Base-by-base conservation (phyloP, 1,140 invertebrate genomes). In the Orchesella cincta region DNA sequence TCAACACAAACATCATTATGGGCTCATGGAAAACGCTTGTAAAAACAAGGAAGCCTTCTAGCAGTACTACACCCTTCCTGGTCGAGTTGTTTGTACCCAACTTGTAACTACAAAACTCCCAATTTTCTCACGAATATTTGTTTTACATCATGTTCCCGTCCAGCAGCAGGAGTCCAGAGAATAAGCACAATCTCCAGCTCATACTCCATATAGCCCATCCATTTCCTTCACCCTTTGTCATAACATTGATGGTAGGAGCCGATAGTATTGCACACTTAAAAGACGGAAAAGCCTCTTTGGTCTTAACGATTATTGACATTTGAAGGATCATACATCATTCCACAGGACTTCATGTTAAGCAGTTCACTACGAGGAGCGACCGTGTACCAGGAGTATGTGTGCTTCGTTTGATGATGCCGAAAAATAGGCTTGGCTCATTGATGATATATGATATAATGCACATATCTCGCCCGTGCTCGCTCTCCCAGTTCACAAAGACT, bases 221-320 rank as follows among this genome's bases (percentile, higher is more conserved):
- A 31, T 29, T 31, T 14, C 62, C n/a, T 31, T 33, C 62, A 31
- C 31, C 3, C 12, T 67, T 12, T 31, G 12, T 46, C 39, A 46
- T 46, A 46, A 46, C 18, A 46, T 46, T 46, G 18, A 8, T 5
- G 39, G 52, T 57, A 57, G 8, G 3, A 57, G 52, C 39, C 39
- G 39, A 12, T 20, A 12, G 8, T 46, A 12, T 8, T 46, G 39
- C 20, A 8, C 20, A 46, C 39, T 46, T 46, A 8, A 12, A 46
- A 46, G 39, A 46, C 39, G 20, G 20, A 2, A 31, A 67, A 67
- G 31, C 31, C 31, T 62, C 54, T n/a, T 62, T n/a, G 62, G 62
- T 67, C 62, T 67, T 67, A 67, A 67, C 62, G 62, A 67, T 31
- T 67, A 67, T 67, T 67, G 62, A 67, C 62, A 67, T 67, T 67